These are phyloP conservation scores for Ectropis crepuscularia DNA, from an alignment of 2,888 invertebrate species.

Conservation along the genomic window DNA sequence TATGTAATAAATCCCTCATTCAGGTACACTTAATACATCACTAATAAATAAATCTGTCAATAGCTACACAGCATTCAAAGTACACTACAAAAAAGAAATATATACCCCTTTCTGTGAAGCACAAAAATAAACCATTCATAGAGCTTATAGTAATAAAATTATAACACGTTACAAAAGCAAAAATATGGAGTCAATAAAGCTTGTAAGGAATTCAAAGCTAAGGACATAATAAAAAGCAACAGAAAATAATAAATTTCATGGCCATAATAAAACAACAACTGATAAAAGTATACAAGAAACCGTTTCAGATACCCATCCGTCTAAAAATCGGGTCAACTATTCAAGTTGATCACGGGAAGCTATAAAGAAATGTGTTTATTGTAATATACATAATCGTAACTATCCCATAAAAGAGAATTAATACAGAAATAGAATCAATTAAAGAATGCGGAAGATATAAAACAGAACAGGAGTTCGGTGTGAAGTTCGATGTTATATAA, in stretches of 20 bases:
- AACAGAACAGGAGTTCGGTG: slow-evolving; percentile 54
- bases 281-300: neutral
- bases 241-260: slow-evolving; percentile 15
- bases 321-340: slow-evolving; percentile 45
- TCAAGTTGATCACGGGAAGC: slow-evolving; percentile 58
- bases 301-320: slow-evolving; percentile 15
- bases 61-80: neutral
- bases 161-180: slow-evolving; percentile 8
- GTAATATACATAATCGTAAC: slow-evolving; percentile 53
- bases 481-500: slow-evolving; percentile 16
- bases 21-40: slow-evolving; percentile 1
- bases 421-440: slow-evolving; percentile 69
- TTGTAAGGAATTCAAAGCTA: slow-evolving; percentile 7
- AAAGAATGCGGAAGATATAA: slow-evolving; percentile 75
- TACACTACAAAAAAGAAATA: slow-evolving; percentile 1
- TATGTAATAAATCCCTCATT: slow-evolving; percentile 5
- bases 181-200: slow-evolving; percentile 12
- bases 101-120: neutral
- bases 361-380: slow-evolving; percentile 52
- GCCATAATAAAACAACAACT: slow-evolving; percentile 10
- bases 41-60: slow-evolving; percentile 14
- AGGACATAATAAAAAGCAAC: slow-evolving; percentile 24
- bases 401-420: slow-evolving; percentile 61
- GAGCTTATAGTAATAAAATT: slow-evolving; percentile 7
- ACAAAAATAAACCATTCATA: slow-evolving; percentile 2